A percentile compares a stretch with the other conserved stretches of the same genome.
Evolutionary conservation across 2,888 invertebrate species (phyloP).

Genomic region (Nesidiocoris tenuis): DNA sequence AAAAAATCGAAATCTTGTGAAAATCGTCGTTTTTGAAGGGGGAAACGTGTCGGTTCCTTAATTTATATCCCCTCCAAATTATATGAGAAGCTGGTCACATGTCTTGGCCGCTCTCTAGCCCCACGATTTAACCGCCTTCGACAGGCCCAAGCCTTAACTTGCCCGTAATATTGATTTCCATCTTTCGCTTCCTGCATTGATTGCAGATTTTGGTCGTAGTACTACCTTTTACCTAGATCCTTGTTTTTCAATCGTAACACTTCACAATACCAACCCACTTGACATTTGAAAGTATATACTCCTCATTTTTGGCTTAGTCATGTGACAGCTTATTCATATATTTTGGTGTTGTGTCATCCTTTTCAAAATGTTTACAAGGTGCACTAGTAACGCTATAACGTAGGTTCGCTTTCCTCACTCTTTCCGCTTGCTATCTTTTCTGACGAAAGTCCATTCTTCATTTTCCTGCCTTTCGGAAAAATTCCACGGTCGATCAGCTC

Average conservation of each 20-base stretch:
- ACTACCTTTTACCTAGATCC: not conserved
- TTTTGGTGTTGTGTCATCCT: conserved; percentile 46
- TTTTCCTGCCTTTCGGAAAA: too few relatives aligned
- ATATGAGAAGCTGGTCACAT: conserved; percentile 49
- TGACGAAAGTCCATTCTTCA: too few relatives aligned
- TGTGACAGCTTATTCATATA: conserved; percentile 50
- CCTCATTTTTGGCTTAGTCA: conserved; percentile 49
- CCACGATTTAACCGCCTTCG: not conserved
- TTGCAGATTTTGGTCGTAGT: too few relatives aligned
- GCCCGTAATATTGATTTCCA: too few relatives aligned
- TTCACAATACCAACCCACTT: conserved; percentile 42
- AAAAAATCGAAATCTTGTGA: too few relatives aligned
- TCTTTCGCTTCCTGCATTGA: too few relatives aligned
- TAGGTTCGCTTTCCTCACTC: not conserved
- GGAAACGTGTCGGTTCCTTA: conserved; percentile 21
- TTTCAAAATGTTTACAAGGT: conserved; percentile 40
- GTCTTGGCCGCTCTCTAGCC: conserved; percentile 47
- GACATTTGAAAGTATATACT: conserved; percentile 26
- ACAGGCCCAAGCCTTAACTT: too few relatives aligned
- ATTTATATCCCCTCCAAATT: conserved; percentile 36
- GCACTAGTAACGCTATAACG: conserved; percentile 38
- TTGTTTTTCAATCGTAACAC: conserved; percentile 32
- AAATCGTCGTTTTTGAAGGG: too few relatives aligned
- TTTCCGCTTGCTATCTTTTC: not conserved
- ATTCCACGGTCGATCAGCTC: too few relatives aligned